Evolutionary conservation across 2,888 invertebrate species (phyloP).

Genomic region (Allygus modestus): DNA sequence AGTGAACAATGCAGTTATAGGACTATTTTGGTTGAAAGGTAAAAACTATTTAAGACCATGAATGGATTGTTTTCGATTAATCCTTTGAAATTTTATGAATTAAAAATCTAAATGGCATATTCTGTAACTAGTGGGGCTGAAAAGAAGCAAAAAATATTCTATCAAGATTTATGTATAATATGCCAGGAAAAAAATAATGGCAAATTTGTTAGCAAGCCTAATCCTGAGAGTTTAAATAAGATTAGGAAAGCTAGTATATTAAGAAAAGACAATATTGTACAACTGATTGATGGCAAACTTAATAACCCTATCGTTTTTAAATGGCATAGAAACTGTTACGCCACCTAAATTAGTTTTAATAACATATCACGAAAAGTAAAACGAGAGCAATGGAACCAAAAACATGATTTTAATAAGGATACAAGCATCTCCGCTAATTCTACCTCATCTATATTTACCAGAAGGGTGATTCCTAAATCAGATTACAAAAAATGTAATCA

Average conservation of each 20-base stretch:
- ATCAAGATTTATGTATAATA: conserved; percentile 23
- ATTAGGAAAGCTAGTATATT: conserved; percentile 25
- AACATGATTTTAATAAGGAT: neutral
- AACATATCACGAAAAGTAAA: conserved; percentile 23
- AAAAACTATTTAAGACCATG: too few relatives aligned
- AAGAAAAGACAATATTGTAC: neutral
- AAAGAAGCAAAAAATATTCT: conserved; percentile 10
- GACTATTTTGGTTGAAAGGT: too few relatives aligned
- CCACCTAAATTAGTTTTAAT: conserved; percentile 1
- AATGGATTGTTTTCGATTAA: too few relatives aligned
- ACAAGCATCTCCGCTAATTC: neutral
- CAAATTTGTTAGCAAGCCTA: conserved; percentile 2
- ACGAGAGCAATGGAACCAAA: neutral
- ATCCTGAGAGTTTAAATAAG: neutral
- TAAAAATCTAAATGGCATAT: neutral
- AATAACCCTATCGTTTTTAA: neutral
- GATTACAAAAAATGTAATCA: neutral
- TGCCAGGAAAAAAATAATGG: conserved; percentile 3
- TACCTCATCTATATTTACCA: neutral
- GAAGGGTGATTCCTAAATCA: neutral
- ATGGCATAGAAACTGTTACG: conserved; percentile 12
- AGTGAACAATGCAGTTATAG: too few relatives aligned
- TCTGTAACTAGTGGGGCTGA: neutral
- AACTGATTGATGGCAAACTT: neutral
- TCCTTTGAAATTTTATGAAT: too few relatives aligned